phyloP scores from a whole-genome alignment of 2,113 vertebrate genomes.

The Carettochelys insculpta region DNA sequence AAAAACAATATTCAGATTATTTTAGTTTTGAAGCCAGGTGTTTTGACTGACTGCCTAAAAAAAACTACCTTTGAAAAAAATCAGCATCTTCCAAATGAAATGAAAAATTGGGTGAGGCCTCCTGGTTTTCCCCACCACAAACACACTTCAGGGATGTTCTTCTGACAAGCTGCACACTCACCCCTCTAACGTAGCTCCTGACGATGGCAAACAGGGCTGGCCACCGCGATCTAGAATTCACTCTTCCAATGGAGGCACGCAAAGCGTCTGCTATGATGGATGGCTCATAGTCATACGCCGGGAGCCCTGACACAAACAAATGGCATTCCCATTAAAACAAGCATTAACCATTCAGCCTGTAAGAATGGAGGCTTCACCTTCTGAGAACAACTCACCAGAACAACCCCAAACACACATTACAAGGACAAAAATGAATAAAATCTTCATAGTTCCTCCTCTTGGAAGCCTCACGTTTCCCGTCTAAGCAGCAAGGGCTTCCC shows the following conservation, averaged over 20 bases:
- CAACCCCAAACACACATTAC: rapidly evolving
- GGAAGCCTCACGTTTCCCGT: neutral
- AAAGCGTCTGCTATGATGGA: constrained; percentile 60
- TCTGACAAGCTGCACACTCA: neutral
- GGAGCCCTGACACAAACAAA: constrained; percentile 53
- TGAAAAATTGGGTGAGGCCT: neutral
- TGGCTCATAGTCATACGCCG: constrained; percentile 62
- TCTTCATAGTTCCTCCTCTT: neutral
- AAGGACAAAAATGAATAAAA: constrained; percentile 14
- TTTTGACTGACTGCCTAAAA: neutral
- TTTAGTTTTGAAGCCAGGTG: neutral
- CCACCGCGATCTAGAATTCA: constrained; percentile 62
- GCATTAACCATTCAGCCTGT: rapidly evolving
- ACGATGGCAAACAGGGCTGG: constrained; percentile 58
- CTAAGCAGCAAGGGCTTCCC: neutral
- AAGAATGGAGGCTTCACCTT: rapidly evolving
- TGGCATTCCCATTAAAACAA: neutral
- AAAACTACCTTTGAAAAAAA: neutral
- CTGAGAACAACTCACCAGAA: constrained; percentile 50
- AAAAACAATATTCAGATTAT: neutral
- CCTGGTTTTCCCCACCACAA: neutral
- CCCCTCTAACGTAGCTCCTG: constrained; percentile 51
- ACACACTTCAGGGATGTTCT: neutral
- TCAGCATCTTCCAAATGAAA: neutral
- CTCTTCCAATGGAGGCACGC: constrained; percentile 58